Evolutionary conservation across 2,113 vertebrate genomes (phyloP).

Genomic region (Onychostruthus taczanowskii): DNA sequence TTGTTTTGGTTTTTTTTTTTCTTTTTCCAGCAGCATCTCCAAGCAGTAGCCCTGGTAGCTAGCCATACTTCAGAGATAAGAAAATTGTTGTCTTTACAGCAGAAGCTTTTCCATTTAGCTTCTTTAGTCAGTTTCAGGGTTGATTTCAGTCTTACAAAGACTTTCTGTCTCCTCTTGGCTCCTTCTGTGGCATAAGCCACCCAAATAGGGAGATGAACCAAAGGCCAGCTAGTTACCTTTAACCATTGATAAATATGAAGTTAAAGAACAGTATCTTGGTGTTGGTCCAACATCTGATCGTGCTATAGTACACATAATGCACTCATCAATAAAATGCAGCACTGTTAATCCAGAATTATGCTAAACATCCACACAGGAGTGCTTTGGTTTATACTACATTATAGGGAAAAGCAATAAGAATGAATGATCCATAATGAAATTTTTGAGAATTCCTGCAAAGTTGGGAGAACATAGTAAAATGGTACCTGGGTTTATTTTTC

Average conservation of each 20-base stretch:
- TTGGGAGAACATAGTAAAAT: neutral
- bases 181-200: neutral
- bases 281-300: neutral
- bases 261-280: neutral
- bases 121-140: neutral
- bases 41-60: neutral
- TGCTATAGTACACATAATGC: neutral
- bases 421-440: neutral
- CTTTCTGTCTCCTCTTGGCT: neutral
- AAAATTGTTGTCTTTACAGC: neutral
- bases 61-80: neutral
- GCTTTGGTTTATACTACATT: neutral
- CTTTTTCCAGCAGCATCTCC: neutral
- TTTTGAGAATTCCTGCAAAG: neutral
- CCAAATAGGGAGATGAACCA: neutral
- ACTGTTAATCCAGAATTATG: neutral
- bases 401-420: neutral
- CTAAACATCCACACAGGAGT: neutral
- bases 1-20: neutral
- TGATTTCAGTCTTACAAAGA: neutral
- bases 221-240: neutral
- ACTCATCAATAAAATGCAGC: neutral
- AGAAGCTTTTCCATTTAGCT: neutral
- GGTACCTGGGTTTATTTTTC: neutral
- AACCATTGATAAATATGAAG: neutral